phyloP scores from a whole-genome alignment of 2,797 vertebrate species.

The Argya squamiceps region DNA sequence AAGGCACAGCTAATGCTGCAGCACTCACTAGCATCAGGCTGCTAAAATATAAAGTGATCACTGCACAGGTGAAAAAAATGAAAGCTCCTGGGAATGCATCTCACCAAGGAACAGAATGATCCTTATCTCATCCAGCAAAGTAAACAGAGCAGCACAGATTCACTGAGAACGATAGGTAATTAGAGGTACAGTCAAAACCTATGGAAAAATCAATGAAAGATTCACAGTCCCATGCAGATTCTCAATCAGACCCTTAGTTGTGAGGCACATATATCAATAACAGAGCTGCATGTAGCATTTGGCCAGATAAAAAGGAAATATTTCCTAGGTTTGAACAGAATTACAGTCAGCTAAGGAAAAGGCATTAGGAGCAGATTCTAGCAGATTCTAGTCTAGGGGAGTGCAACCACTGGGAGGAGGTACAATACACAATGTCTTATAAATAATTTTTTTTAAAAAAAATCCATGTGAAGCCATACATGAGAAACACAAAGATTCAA shows the following conservation, averaged over 20 bases:
- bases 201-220: slow-evolving; percentile 2
- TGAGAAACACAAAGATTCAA: neutral
- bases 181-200: slow-evolving; percentile 7
- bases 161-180: neutral
- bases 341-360: neutral
- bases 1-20: neutral
- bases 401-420: neutral
- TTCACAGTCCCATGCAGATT: neutral
- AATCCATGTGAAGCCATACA: neutral
- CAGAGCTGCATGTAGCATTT: neutral
- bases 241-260: neutral
- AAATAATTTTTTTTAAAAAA: neutral
- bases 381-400: neutral
- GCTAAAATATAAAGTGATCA: slow-evolving; percentile 17
- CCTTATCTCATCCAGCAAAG: slow-evolving; percentile 14
- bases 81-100: neutral
- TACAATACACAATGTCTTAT: neutral
- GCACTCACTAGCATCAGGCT: neutral
- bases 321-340: neutral
- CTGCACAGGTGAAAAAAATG: neutral
- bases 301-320: neutral
- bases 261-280: neutral
- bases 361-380: neutral
- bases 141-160: slow-evolving; percentile 10
- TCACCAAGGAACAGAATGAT: neutral